phyloP scores from a whole-genome alignment of 1,140 invertebrate species.

The Asobara japonica region DNA sequence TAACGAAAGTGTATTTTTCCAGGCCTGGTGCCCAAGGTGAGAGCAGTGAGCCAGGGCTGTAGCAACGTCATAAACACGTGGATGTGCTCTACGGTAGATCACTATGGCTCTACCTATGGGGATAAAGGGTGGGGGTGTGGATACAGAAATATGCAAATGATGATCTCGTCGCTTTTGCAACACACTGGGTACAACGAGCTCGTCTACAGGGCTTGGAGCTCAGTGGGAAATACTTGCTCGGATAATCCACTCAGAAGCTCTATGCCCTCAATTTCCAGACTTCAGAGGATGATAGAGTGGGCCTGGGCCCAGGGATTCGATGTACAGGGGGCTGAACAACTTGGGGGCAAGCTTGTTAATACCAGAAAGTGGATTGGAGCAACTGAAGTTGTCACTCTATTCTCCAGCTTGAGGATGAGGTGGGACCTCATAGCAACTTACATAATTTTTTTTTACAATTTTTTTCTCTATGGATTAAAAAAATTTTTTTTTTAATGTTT shows the following conservation, averaged over 20 bases:
- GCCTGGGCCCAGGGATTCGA: slow-evolving; percentile 92
- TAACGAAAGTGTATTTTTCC: slow-evolving; percentile 36
- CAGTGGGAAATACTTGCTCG: slow-evolving; percentile 53
- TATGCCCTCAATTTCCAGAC: slow-evolving; percentile 84
- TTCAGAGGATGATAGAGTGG: slow-evolving; percentile 85
- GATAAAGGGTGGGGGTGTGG: slow-evolving; percentile 93
- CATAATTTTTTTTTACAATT: background rate
- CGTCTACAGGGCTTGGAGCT: slow-evolving; percentile 70
- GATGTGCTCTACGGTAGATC: slow-evolving; percentile 82
- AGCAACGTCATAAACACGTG: slow-evolving; percentile 75
- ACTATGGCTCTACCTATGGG: slow-evolving; percentile 87
- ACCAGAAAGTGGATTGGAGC: slow-evolving; percentile 94
- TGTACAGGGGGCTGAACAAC: slow-evolving; percentile 83
- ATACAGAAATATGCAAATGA: slow-evolving; percentile 91
- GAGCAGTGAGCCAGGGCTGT: slow-evolving; percentile 74
- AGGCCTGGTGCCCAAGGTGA: slow-evolving; percentile 80
- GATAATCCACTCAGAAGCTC: slow-evolving; percentile 69
- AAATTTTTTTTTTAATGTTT: too few species aligned
- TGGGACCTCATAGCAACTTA: too few species aligned
- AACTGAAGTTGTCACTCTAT: slow-evolving; percentile 83
- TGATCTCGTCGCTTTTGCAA: slow-evolving; percentile 82
- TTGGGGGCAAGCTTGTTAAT: slow-evolving; percentile 82
- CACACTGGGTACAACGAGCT: slow-evolving; percentile 78
- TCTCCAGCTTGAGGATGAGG: slow-evolving; percentile 82
- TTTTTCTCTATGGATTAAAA: slow-evolving; percentile 6